Percentiles rank a stretch among this genome's conserved stretches.
Evolutionary conservation across 1,140 invertebrate genomes (phyloP).

Genomic region (Stratiolaelaps scimitus): DNA sequence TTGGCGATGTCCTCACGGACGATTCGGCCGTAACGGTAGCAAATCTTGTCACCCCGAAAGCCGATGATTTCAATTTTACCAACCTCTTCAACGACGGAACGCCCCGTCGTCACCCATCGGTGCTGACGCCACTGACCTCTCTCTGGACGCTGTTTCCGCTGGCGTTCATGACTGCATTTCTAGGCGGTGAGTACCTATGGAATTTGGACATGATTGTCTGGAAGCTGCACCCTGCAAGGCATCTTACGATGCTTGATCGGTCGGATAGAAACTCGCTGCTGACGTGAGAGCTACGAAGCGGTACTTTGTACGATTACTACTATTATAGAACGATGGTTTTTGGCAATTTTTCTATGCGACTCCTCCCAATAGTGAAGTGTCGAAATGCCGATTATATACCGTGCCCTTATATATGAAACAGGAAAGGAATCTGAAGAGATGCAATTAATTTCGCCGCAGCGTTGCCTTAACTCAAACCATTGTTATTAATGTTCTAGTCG

Average conservation of each 20-base stretch:
- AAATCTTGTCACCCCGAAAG: slow-evolving; percentile 2
- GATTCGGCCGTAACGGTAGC: not conserved
- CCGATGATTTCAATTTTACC: slow-evolving; percentile 6
- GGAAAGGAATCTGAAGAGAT: too few relatives aligned
- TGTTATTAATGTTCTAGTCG: not conserved
- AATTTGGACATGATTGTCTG: too few relatives aligned
- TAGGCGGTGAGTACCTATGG: not conserved
- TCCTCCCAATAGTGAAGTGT: too few relatives aligned
- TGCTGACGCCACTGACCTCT: not conserved
- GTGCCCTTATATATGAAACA: too few relatives aligned
- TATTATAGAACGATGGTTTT: too few relatives aligned
- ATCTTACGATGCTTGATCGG: too few relatives aligned
- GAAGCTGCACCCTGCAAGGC: too few relatives aligned
- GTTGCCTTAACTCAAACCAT: not conserved
- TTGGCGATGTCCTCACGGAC: not conserved
- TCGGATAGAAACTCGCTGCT: too few relatives aligned
- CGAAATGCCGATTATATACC: too few relatives aligned
- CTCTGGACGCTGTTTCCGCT: slow-evolving; percentile 15
- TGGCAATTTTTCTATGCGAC: too few relatives aligned
- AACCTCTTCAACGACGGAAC: not conserved
- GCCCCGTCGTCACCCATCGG: not conserved
- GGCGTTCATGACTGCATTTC: not conserved
- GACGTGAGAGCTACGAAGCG: too few relatives aligned
- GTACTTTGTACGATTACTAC: too few relatives aligned
- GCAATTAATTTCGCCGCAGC: not conserved